phyloP scores from a whole-genome alignment of 1,140 invertebrate genomes.

The Calephelis nemesis region DNA sequence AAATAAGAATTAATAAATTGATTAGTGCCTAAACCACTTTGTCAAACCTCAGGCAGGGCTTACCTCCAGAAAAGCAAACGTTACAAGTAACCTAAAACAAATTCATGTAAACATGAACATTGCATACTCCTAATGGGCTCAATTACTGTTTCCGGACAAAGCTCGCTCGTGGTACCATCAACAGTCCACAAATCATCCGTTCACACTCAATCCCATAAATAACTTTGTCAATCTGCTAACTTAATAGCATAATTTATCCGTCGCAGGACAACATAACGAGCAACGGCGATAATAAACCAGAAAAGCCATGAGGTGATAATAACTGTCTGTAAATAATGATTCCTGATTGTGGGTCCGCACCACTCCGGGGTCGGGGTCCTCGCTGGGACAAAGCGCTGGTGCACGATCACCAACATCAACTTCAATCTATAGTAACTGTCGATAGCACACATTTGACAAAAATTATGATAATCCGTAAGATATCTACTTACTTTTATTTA shows the following conservation, averaged over 20 bases:
- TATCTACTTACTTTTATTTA: too few relatives aligned
- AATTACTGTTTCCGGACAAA: slow-evolving; percentile 9
- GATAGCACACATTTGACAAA: background rate
- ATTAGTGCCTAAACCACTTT: too few relatives aligned
- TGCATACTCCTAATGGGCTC: background rate
- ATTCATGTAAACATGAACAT: background rate
- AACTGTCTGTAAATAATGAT: slow-evolving; percentile 75
- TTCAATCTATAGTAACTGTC: background rate
- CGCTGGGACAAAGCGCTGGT: slow-evolving; percentile 42
- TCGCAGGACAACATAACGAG: slow-evolving; percentile 75
- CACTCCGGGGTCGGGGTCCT: slow-evolving; percentile 44
- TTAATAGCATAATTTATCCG: slow-evolving; percentile 74
- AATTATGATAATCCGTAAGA: background rate
- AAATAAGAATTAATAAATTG: too few relatives aligned
- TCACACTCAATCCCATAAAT: slow-evolving; percentile 66
- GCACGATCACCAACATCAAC: background rate
- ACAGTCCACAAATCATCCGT: slow-evolving; percentile 13
- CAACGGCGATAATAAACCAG: slow-evolving; percentile 73
- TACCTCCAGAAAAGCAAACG: too few relatives aligned
- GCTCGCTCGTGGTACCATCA: slow-evolving; percentile 9
- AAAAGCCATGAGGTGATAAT: slow-evolving; percentile 76
- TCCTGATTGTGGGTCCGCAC: slow-evolving; percentile 66
- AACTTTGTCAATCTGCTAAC: slow-evolving; percentile 77
- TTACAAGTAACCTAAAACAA: too few relatives aligned
- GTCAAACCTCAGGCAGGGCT: too few relatives aligned